These are phyloP conservation scores for Conus betulinus DNA, from an alignment of 1,140 invertebrate species.

Conservation along the genomic window DNA sequence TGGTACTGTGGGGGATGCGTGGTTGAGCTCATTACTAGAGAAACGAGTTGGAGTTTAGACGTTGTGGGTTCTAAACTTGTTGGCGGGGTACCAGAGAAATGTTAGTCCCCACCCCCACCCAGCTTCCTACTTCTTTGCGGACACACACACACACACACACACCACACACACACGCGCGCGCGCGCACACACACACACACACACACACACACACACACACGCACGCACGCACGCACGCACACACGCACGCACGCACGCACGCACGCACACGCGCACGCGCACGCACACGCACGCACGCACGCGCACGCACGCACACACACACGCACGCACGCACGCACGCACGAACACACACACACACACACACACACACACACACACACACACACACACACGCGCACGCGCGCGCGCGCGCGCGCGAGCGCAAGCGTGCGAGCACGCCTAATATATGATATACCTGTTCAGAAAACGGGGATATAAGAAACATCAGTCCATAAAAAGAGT, in stretches of 20 bases:
- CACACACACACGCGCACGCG: not conserved
- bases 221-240: not conserved
- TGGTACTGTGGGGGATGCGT: too few relatives aligned
- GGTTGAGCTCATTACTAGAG: too few relatives aligned
- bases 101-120: not conserved
- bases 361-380: not conserved
- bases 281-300: not conserved
- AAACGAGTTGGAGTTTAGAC: not conserved
- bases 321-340: not conserved
- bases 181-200: constrained; percentile 18
- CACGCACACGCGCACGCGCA: not conserved
- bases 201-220: constrained; percentile 24
- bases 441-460: not conserved
- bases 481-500: not conserved
- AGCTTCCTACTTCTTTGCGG: not conserved
- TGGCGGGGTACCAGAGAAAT: not conserved
- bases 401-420: not conserved
- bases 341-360: not conserved
- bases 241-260: not conserved
- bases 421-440: not conserved
- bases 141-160: not conserved
- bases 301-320: not conserved
- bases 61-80: not conserved
- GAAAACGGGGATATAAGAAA: not conserved
- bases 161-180: not conserved